These are phyloP conservation scores for Astyanax mexicanus DNA, from an alignment of 2,797 vertebrate genomes.

Conservation along the genomic window DNA sequence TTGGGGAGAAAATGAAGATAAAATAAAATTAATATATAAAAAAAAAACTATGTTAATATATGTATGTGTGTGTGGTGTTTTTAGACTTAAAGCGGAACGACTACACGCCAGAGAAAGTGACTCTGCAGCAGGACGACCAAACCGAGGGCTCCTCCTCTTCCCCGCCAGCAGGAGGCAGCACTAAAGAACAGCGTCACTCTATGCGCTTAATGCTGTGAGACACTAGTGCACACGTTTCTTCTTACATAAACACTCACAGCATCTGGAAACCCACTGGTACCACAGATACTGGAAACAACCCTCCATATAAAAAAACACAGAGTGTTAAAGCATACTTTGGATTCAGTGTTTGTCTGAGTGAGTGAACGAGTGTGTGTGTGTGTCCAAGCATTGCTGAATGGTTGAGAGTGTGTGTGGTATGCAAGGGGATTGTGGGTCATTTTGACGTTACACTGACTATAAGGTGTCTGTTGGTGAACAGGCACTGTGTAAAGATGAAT, in stretches of 20 bases:
- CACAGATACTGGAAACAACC: constrained; percentile 26
- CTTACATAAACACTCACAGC: constrained; percentile 2
- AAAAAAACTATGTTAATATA: background rate
- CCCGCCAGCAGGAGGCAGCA: constrained; percentile 82
- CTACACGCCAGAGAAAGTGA: constrained; percentile 96
- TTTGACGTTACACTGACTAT: background rate
- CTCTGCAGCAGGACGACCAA: constrained; percentile 89
- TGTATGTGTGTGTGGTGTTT: background rate
- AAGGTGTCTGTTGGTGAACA: constrained; percentile 35
- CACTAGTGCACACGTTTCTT: constrained; percentile 6
- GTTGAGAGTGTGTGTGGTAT: background rate
- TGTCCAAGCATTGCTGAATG: background rate
- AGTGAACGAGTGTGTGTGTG: constrained; percentile 60
- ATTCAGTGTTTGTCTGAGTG: too few relatives aligned
- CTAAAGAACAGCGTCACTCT: constrained; percentile 89
- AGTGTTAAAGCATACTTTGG: too few relatives aligned
- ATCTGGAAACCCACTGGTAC: background rate
- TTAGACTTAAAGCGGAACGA: constrained; percentile 96
- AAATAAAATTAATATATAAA: too few relatives aligned
- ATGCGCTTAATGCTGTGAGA: constrained; percentile 88
- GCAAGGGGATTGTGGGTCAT: background rate
- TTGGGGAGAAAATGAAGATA: too few relatives aligned
- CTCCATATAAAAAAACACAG: background rate
- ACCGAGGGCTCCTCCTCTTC: constrained; percentile 80
- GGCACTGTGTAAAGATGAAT: constrained; percentile 60